Evolutionary conservation across 2,797 vertebrate genomes (phyloP), one percentile per base, ranked within the genome.

Genomic region (Acomys russatus): DNA sequence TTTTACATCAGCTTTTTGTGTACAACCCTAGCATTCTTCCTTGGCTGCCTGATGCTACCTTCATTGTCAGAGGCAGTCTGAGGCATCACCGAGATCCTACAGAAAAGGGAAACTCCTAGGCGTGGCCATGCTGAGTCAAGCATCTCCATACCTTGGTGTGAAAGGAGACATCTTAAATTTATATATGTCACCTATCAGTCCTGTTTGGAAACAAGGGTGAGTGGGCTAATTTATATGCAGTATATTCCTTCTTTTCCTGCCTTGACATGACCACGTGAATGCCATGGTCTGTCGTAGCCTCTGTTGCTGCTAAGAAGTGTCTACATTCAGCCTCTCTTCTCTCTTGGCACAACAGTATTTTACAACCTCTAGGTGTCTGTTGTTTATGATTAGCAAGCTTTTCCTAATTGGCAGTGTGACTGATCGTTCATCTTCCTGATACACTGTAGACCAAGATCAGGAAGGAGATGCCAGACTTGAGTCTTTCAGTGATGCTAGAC

Each of bases 81-180:
- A 33, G 17, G 10, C 20, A 92, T 87, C 30, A 7, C 2, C 87
- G 78, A 95, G 30, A 89, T 91, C 38, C 44, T 90, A 76, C 30
- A 38, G 44, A 22, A 74, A 71, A 87, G 64, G 68, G 11, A 83
- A 87, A 35, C 82, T 63, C 66, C 30, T 82, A 14, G 33, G n/a
- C 61, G 74, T 82, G 59, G 20, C 38, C 9, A 7, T 68, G 54
- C 56, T 56, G 59, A 79, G 30, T 79, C 49, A 82, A 95, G 14
- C 30, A 85, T 74, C 56, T 84, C n/a, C 7, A 35, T 11, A 44
- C 51, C 70, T 87, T 70, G 25, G 7, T 70, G 15, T 59, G 28
- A 92, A 94, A 49, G 14, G 18, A 68, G 54, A 90, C 28, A 17
- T 90, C n/a, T 95, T 85, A 63, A 33, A 9, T 92, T 66, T 85